Evolutionary conservation across 2,113 vertebrate species (phyloP).

Genomic region (Prionailurus viverrinus): DNA sequence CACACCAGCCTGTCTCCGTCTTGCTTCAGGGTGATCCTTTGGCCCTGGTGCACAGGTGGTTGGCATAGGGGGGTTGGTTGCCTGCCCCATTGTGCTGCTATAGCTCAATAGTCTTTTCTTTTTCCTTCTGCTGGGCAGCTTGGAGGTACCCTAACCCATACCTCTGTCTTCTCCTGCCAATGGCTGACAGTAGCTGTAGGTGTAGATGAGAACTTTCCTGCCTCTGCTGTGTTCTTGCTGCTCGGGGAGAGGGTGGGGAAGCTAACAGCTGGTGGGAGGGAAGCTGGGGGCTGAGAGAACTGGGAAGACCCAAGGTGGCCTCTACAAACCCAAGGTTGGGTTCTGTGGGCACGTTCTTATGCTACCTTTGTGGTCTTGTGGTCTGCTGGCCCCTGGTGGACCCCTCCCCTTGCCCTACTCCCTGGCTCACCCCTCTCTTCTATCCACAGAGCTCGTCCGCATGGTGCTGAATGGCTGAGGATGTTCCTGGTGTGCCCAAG

Average conservation of each 20-base stretch:
- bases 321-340: constrained; percentile 58
- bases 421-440: constrained; percentile 43
- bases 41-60: constrained; percentile 34
- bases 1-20: background rate
- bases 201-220: constrained; percentile 71
- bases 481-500: background rate
- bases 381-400: constrained; percentile 64
- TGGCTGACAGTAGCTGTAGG: constrained; percentile 80
- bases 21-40: constrained; percentile 55
- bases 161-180: constrained; percentile 68
- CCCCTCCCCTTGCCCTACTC: constrained; percentile 65
- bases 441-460: constrained; percentile 92
- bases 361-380: constrained; percentile 56
- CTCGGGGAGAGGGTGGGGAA: constrained; percentile 46
- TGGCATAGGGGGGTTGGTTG: constrained; percentile 33
- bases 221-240: constrained; percentile 79
- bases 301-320: constrained; percentile 62
- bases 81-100: constrained; percentile 34
- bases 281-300: constrained; percentile 70
- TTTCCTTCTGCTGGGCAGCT: constrained; percentile 72
- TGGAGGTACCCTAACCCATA: constrained; percentile 81
- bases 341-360: background rate
- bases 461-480: constrained; percentile 95
- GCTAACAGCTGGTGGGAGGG: constrained; percentile 67
- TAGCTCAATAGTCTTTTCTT: constrained; percentile 20